Base-by-base conservation (phyloP, 1,140 invertebrate genomes). In the Heliconius congener region DNA sequence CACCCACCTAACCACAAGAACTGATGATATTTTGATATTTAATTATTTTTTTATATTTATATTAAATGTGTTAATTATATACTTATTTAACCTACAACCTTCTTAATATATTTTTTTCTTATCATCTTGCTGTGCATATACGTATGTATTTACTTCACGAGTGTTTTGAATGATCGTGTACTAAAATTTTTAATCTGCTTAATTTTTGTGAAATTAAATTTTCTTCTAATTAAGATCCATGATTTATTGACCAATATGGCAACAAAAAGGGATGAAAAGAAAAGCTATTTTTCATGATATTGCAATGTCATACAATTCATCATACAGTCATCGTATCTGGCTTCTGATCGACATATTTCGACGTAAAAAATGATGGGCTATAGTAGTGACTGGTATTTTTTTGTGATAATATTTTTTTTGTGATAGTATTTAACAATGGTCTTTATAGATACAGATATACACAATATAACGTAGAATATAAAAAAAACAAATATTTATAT, bases 261-360 rank as follows among this genome's bases (percentile, higher is more conserved):
- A 66, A 66, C 60, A 66, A 66, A 30, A 66, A 66, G 23, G 60
- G 60, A 66, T 60, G 66, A n/a, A 42, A 75, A 55, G 74, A 30
- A 66, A 60, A 75, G 34, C 34, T 42, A 75, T 75, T 39, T 75
- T 66, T 75, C 55, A 75, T 39, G 34, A 66, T 75, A 75, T 66
- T 66, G 74, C 74, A 75, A 13, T 60, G 74, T 75, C 74, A 75
- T 66, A 66, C 74, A 60, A 23, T 66, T 66, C 34, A 75, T 66
- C 74, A 66, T 39, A 39, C 9, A 75, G 74, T 75, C 74, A 75
- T 75, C 74, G 34, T 75, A 75, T 75, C 74, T 75, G 55, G 55
- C 74, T 66, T 42, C 34, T 66, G 74, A 75, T 75, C 74, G 60
- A 66, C 74, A 66, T 75, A 74, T 74, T 74, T 74, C 52, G 37